Conservation (phyloP, 2,797 vertebrate species). For the Cetoscarus ocellatus region DNA sequence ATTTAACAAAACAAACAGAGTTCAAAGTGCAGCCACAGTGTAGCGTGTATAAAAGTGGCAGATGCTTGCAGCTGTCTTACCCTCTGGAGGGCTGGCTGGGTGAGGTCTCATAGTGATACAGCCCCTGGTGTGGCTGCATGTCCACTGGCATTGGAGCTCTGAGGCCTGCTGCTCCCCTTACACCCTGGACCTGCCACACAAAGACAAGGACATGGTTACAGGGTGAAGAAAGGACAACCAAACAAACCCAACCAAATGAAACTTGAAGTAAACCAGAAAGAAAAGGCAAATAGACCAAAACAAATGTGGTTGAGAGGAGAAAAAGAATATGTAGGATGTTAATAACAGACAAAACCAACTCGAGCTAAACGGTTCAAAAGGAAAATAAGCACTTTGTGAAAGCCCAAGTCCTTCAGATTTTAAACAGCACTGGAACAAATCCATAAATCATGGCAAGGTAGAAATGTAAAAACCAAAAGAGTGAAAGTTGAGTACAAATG, state of each 20-base stretch:
- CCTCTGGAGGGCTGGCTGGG: conserved; percentile 84
- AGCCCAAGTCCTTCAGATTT: conserved; percentile 53
- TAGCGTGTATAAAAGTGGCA: not conserved
- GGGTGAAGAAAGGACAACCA: conserved; percentile 48
- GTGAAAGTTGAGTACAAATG: not conserved
- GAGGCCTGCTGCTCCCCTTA: conserved; percentile 72
- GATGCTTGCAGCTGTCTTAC: conserved; percentile 64
- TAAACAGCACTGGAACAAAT: conserved; percentile 40
- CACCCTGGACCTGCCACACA: conserved; percentile 69
- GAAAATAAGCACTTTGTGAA: conserved; percentile 41
- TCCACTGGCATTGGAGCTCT: conserved; percentile 87
- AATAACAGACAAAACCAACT: conserved; percentile 64
- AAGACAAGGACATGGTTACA: conserved; percentile 46
- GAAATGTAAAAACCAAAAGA: not conserved
- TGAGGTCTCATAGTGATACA: conserved; percentile 86
- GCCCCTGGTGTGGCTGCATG: conserved; percentile 88
- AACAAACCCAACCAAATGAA: conserved; percentile 64
- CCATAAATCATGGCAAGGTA: conserved; percentile 10
- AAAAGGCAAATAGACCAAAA: conserved; percentile 62
- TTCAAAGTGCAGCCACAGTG: not conserved
- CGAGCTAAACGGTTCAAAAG: conserved; percentile 54
- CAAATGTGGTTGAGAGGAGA: conserved; percentile 57
- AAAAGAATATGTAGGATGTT: conserved; percentile 55
- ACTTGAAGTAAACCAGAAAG: conserved; percentile 45
- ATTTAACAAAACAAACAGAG: not conserved